Percentiles rank a stretch among this genome's conserved stretches.
phyloP scores from a whole-genome alignment of 92 coral and sea anemone genomes.

The Pocillopora grandis region DNA sequence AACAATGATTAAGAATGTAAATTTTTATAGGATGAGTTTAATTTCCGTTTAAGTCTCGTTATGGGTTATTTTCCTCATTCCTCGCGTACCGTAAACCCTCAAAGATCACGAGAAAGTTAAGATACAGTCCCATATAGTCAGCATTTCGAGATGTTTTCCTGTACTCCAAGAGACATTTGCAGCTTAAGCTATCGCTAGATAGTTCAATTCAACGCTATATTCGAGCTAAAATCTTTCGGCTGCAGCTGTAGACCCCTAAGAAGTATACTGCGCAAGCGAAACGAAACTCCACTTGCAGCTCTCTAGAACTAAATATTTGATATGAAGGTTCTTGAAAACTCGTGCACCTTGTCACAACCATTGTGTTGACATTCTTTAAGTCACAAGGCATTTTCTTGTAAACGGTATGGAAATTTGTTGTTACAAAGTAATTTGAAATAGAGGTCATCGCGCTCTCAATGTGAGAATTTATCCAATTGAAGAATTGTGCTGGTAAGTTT shows the following conservation, averaged over 20 bases:
- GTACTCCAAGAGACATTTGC: too few relatives aligned
- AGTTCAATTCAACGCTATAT: too few relatives aligned
- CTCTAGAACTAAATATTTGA: not conserved
- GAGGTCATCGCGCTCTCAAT: too few relatives aligned
- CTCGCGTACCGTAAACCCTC: not conserved
- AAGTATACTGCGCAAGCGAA: not conserved
- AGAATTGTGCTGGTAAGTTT: too few relatives aligned
- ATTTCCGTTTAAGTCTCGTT: not conserved
- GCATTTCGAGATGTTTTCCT: too few relatives aligned
- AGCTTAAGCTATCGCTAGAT: too few relatives aligned
- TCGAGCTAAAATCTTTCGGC: too few relatives aligned
- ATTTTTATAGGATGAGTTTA: not conserved
- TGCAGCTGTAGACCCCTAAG: too few relatives aligned
- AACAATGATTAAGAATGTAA: not conserved
- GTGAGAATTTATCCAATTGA: too few relatives aligned
- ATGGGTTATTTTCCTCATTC: slow-evolving; percentile 3
- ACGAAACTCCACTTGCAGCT: not conserved
- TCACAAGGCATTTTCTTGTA: not conserved
- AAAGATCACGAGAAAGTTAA: not conserved
- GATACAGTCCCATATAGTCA: too few relatives aligned
- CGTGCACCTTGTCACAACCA: slow-evolving; percentile 15
- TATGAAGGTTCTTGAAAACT: not conserved
- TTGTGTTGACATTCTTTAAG: slow-evolving; percentile 19
- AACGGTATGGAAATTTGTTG: not conserved
- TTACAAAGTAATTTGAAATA: too few relatives aligned